Evolutionary conservation across 2,888 invertebrate genomes (phyloP).

Genomic region (Eupithecia subumbrata): DNA sequence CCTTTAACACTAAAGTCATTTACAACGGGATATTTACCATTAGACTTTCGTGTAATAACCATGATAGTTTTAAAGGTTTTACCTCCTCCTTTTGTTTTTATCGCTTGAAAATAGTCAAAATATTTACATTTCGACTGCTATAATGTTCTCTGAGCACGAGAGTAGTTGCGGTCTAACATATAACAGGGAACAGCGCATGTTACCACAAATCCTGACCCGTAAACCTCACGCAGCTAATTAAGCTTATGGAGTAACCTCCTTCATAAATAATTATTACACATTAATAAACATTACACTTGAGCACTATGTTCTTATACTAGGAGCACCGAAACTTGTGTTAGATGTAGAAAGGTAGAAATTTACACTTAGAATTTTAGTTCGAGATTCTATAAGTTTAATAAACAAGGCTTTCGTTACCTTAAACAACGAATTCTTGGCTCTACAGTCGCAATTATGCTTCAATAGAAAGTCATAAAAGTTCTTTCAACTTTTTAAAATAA

Average conservation of each 20-base stretch:
- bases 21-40: no score
- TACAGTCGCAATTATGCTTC: no score
- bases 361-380: background rate
- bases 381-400: background rate
- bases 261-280: slow-evolving; percentile 15
- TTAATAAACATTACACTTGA: slow-evolving; percentile 2
- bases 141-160: background rate
- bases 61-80: no score
- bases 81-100: background rate
- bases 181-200: background rate
- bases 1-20: no score
- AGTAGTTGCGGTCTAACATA: background rate
- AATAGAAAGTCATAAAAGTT: background rate
- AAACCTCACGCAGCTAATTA: slow-evolving; percentile 11
- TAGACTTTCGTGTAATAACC: no score
- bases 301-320: background rate
- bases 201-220: slow-evolving; percentile 9
- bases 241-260: slow-evolving; percentile 8
- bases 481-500: background rate
- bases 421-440: no score
- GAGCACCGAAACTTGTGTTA: background rate
- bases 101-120: background rate
- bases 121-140: background rate
- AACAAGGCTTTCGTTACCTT: no score
- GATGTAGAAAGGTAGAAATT: background rate